Percentiles rank a stretch among this genome's conserved stretches.
These are phyloP conservation scores for Pollimyrus isidori DNA, from an alignment of 2,113 vertebrate genomes.

Conservation along the genomic window DNA sequence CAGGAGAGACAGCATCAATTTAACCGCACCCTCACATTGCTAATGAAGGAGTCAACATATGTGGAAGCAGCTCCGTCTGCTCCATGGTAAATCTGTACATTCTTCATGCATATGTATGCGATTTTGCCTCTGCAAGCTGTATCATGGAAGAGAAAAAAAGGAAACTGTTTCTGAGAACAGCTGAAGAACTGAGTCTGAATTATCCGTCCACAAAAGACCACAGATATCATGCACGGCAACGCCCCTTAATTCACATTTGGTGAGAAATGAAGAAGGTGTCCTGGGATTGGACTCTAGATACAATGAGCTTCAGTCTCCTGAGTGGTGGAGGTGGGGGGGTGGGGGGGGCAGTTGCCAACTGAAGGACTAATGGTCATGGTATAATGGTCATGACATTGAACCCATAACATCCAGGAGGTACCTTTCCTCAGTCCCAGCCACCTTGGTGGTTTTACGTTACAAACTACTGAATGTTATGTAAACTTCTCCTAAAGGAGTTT, in stretches of 20 bases:
- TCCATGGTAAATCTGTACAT: neutral
- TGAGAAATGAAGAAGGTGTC: neutral
- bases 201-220: neutral
- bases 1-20: slow-evolving; percentile 46
- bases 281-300: neutral
- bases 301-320: neutral
- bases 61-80: slow-evolving; percentile 15
- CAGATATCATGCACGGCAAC: neutral
- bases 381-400: neutral
- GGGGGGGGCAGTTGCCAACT: neutral
- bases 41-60: slow-evolving; percentile 43
- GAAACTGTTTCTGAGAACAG: slow-evolving; percentile 11
- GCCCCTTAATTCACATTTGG: slow-evolving; percentile 11
- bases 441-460: neutral
- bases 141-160: slow-evolving; percentile 15
- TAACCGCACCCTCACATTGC: slow-evolving; percentile 48
- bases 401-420: neutral
- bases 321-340: neutral
- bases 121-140: neutral
- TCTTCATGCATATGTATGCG: slow-evolving; percentile 4
- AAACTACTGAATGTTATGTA: neutral
- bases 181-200: neutral
- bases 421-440: neutral
- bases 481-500: neutral
- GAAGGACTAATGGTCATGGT: neutral